Conservation (phyloP, 2,888 invertebrate species). For the Hemaris fuciformis region DNA sequence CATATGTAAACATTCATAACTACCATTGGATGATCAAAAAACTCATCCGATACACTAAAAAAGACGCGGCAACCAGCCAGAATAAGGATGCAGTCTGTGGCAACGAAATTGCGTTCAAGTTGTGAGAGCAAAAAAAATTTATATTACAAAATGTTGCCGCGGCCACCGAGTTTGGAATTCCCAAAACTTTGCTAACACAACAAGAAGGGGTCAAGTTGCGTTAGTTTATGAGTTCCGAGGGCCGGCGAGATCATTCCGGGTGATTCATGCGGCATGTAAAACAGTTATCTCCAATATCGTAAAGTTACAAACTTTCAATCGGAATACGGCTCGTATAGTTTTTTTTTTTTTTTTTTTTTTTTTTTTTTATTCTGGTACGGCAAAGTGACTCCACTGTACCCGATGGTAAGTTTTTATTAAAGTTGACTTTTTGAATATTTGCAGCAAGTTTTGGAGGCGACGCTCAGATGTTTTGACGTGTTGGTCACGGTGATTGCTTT, state of each 20-base stretch:
- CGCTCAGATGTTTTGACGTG: no score
- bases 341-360: no score
- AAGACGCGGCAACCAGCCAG: neutral
- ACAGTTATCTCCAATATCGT: neutral
- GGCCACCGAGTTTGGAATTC: conserved; percentile 24
- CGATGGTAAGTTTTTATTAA: no score
- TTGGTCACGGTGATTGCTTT: no score
- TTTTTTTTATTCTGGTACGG: no score
- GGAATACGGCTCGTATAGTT: neutral
- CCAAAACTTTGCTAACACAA: conserved; percentile 19
- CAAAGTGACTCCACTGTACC: no score
- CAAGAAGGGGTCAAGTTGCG: conserved; percentile 26
- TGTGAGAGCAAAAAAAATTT: conserved; percentile 41
- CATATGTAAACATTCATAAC: no score
- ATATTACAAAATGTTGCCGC: conserved; percentile 46
- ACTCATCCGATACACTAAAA: neutral
- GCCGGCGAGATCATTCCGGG: conserved; percentile 4
- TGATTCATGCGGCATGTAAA: conserved; percentile 12
- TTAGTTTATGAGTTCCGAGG: conserved; percentile 28
- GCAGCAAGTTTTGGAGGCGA: no score
- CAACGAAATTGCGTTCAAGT: conserved; percentile 33
- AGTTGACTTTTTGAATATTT: no score
- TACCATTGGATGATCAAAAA: neutral
- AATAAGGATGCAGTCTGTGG: conserved; percentile 12
- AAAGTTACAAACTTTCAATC: neutral